A percentile compares a stretch with the other conserved stretches of the same genome.
Evolutionary conservation across 2,888 invertebrate genomes (phyloP).

Genomic region (Aelia acuminata): DNA sequence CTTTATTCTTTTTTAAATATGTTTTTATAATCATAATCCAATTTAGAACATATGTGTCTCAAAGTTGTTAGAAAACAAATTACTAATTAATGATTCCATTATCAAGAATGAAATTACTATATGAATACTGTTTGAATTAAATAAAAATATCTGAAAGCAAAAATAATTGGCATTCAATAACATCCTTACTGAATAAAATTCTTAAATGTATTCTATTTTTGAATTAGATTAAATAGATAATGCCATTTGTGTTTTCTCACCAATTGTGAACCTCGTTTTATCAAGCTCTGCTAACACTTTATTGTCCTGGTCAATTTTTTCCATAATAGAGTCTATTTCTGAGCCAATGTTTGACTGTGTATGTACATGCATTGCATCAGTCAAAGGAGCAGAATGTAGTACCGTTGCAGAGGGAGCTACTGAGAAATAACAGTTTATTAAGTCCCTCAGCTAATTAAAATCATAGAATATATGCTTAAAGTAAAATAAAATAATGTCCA

Average conservation of each 20-base stretch:
- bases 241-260: conserved; percentile 65
- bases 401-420: conserved; percentile 53
- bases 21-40: background rate
- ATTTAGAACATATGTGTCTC: background rate
- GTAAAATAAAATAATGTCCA: background rate
- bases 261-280: conserved; percentile 81
- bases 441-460: conserved; percentile 26
- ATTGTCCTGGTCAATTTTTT: conserved; percentile 92
- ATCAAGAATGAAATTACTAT: background rate
- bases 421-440: conserved; percentile 55
- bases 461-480: background rate
- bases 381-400: conserved; percentile 55
- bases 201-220: conserved; percentile 20
- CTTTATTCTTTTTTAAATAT: background rate
- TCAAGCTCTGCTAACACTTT: conserved; percentile 91
- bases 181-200: background rate
- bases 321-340: conserved; percentile 95
- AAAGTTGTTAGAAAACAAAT: background rate
- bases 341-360: conserved; percentile 69
- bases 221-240: background rate
- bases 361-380: conserved; percentile 62
- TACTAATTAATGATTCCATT: background rate
- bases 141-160: background rate
- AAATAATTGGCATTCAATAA: background rate
- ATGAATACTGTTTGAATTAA: background rate